These are phyloP conservation scores for Doris montereyensis DNA, from an alignment of 2,888 invertebrate genomes.

Conservation along the genomic window DNA sequence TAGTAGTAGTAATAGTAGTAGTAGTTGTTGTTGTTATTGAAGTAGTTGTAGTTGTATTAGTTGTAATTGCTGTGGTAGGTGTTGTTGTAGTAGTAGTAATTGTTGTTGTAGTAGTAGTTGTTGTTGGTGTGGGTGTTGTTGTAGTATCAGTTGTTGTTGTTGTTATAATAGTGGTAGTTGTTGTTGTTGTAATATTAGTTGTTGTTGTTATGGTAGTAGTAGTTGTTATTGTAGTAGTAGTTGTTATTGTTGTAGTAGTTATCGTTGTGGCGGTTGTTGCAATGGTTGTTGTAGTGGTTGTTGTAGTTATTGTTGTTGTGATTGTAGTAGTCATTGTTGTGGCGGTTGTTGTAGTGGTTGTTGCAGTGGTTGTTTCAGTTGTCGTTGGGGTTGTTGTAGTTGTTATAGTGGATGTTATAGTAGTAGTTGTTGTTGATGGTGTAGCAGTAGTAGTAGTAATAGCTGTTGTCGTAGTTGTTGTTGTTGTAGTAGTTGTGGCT, in stretches of 20 bases:
- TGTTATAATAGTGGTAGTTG: slow-evolving; percentile 5
- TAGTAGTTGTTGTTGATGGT: neutral
- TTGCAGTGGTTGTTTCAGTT: neutral
- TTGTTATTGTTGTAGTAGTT: slow-evolving; percentile 4
- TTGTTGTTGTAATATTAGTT: slow-evolving; percentile 3
- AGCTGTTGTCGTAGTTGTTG: too few species aligned
- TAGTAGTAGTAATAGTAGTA: neutral
- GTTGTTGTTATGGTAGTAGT: slow-evolving; percentile 3
- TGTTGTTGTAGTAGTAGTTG: neutral
- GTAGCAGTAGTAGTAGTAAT: too few species aligned
- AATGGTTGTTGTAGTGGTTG: slow-evolving; percentile 4
- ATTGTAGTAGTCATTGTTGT: neutral
- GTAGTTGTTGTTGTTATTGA: neutral
- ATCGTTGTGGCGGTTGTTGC: neutral
- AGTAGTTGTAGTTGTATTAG: neutral
- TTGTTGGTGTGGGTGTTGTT: slow-evolving; percentile 6
- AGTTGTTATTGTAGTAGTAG: slow-evolving; percentile 5
- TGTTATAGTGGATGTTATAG: too few species aligned
- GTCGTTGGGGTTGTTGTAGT: too few species aligned
- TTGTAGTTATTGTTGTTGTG: slow-evolving; percentile 11
- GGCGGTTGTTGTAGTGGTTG: neutral
- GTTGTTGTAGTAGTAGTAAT: neutral
- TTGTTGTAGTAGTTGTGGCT: neutral
- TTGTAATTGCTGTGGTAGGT: neutral
- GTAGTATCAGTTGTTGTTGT: neutral